These are phyloP conservation scores for Amphipoea oculea DNA, from an alignment of 2,888 invertebrate genomes.

Conservation along the genomic window DNA sequence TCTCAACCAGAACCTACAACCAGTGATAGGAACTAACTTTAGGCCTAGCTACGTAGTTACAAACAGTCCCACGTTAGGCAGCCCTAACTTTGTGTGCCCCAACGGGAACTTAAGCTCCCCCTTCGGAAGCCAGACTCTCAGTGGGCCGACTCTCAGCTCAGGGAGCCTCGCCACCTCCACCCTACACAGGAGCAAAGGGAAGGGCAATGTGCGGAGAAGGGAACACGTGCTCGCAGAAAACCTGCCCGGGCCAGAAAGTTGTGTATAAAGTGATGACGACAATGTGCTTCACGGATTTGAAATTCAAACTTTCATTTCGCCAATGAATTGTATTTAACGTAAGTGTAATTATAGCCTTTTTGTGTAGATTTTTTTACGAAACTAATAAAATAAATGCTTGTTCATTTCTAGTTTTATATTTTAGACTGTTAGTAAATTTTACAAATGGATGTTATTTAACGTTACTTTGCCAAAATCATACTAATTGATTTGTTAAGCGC, in stretches of 20 bases:
- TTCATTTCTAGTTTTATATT: conserved; percentile 8
- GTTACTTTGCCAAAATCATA: conserved; percentile 63
- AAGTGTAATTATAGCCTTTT: conserved; percentile 44
- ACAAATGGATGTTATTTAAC: conserved; percentile 39
- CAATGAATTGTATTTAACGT: conserved; percentile 68
- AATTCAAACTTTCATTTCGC: conserved; percentile 59
- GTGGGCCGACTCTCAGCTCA: conserved; percentile 86
- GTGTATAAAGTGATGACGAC: conserved; percentile 90
- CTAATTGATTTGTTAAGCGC: conserved; percentile 44
- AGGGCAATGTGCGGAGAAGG: conserved; percentile 89
- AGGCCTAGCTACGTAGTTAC: conserved; percentile 84
- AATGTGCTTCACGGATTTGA: conserved; percentile 65
- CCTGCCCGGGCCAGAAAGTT: conserved; percentile 96
- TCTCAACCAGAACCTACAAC: conserved; percentile 84
- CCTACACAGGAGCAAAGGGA: conserved; percentile 89
- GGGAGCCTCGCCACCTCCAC: conserved; percentile 86
- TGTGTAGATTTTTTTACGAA: conserved; percentile 64
- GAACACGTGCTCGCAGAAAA: conserved; percentile 96
- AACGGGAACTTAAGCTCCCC: conserved; percentile 85
- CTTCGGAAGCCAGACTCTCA: conserved; percentile 85
- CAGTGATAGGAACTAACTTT: conserved; percentile 79
- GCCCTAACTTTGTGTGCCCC: conserved; percentile 88
- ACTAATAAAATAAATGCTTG: conserved; percentile 23
- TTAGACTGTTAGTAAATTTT: conserved; percentile 22
- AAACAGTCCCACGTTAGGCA: conserved; percentile 87